Conservation (phyloP, 2,888 invertebrate genomes). For the Serripes groenlandicus region DNA sequence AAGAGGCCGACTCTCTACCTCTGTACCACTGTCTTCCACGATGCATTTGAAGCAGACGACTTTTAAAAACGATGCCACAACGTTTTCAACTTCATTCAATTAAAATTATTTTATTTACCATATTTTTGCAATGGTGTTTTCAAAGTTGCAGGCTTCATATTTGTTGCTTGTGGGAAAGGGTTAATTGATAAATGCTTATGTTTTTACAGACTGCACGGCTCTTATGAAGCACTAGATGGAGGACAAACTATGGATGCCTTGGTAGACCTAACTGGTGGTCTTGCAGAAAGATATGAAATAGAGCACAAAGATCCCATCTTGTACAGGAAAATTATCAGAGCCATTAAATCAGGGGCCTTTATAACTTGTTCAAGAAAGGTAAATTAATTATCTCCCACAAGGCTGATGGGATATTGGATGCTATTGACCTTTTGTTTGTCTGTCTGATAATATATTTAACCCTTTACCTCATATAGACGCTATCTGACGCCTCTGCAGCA, state of each 20-base stretch:
- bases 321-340: constrained; percentile 84
- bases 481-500: too few relatives aligned
- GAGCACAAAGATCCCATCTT: constrained; percentile 83
- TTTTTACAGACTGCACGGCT: constrained; percentile 87
- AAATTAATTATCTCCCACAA: constrained; percentile 6
- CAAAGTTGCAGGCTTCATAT: too few relatives aligned
- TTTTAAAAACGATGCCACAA: too few relatives aligned
- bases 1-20: too few relatives aligned
- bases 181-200: too few relatives aligned
- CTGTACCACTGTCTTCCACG: too few relatives aligned
- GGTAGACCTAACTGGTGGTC: constrained; percentile 87
- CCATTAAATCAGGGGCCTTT: constrained; percentile 84
- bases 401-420: neutral
- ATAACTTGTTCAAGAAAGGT: constrained; percentile 87
- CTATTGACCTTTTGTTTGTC: neutral
- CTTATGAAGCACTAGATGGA: constrained; percentile 87
- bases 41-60: too few relatives aligned
- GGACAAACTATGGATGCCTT: constrained; percentile 87
- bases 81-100: too few relatives aligned
- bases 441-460: neutral
- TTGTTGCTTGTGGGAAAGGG: too few relatives aligned
- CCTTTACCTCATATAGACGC: too few relatives aligned
- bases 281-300: constrained; percentile 87
- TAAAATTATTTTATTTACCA: too few relatives aligned
- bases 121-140: too few relatives aligned